A percentile compares a stretch with the other conserved stretches of the same genome.
phyloP scores from a whole-genome alignment of 2,113 vertebrate species.

The Cairina moschata region DNA sequence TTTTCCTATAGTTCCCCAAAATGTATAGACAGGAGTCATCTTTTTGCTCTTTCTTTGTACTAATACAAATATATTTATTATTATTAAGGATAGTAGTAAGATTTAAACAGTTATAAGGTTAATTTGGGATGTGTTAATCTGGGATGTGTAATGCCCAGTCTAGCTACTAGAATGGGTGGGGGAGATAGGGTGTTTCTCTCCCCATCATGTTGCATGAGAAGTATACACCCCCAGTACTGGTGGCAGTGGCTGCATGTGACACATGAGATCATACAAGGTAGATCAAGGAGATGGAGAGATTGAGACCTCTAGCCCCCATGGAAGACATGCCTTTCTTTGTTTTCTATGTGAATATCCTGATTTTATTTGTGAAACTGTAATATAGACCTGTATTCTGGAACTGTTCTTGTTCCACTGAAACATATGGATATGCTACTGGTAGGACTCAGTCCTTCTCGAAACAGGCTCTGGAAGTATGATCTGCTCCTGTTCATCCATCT shows the following conservation, averaged over 20 bases:
- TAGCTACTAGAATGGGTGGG: not conserved
- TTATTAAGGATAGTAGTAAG: not conserved
- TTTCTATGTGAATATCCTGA: not conserved
- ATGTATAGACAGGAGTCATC: not conserved
- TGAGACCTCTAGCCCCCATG: not conserved
- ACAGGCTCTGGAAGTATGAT: not conserved
- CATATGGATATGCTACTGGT: not conserved
- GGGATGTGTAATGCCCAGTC: not conserved
- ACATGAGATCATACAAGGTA: accelerated
- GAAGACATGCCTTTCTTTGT: not conserved
- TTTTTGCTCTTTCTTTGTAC: not conserved
- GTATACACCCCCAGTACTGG: accelerated
- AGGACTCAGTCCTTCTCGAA: not conserved
- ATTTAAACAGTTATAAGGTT: not conserved
- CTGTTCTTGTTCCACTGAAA: not conserved
- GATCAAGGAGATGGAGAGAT: not conserved
- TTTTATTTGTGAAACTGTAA: not conserved
- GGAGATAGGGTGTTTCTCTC: not conserved
- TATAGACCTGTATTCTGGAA: not conserved
- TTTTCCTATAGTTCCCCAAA: not conserved
- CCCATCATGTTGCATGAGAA: not conserved
- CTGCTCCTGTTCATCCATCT: not conserved
- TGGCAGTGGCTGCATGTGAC: not conserved
- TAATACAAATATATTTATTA: not conserved
- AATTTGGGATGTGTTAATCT: not conserved